Conservation (phyloP, 2,888 invertebrate species). For the Lordiphosa fenestrarum region DNA sequence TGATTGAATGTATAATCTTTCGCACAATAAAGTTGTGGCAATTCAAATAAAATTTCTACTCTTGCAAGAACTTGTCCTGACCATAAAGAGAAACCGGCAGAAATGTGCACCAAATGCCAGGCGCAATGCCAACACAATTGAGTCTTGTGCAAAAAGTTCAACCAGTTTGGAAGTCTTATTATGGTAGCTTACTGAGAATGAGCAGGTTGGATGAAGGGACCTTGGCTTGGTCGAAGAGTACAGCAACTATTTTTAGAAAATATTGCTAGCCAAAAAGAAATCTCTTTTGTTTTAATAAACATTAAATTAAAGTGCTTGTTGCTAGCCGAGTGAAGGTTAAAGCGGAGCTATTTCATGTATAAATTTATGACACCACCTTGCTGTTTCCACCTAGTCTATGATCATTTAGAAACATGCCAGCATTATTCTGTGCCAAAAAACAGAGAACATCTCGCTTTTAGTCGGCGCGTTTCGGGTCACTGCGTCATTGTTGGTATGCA, state of each 20-base stretch:
- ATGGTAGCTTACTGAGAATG: conserved; percentile 68
- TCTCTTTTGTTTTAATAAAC: conserved; percentile 1
- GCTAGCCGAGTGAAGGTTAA: too few species aligned
- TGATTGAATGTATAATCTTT: conserved; percentile 12
- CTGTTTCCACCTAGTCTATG: too few species aligned
- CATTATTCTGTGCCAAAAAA: too few species aligned
- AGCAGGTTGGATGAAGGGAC: conserved; percentile 43
- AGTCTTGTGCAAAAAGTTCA: conserved; percentile 6
- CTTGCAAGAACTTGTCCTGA: conserved; percentile 68
- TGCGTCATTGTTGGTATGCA: too few species aligned
- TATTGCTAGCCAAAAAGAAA: too few species aligned
- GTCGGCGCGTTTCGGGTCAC: too few species aligned
- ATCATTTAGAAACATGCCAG: too few species aligned
- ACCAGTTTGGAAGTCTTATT: conserved; percentile 40
- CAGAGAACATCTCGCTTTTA: too few species aligned
- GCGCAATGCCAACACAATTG: conserved; percentile 22
- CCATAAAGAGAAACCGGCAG: conserved; percentile 73
- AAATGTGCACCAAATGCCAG: conserved; percentile 69
- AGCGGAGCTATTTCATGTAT: too few species aligned
- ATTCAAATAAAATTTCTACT: conserved; percentile 1
- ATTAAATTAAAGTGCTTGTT: conserved; percentile 15
- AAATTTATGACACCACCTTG: too few species aligned
- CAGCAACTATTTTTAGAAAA: background rate
- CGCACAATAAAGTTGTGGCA: background rate
- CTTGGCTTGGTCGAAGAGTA: conserved; percentile 7